These are phyloP conservation scores for Drosophila hydei DNA, from an alignment of 1,140 invertebrate species.

Conservation along the genomic window DNA sequence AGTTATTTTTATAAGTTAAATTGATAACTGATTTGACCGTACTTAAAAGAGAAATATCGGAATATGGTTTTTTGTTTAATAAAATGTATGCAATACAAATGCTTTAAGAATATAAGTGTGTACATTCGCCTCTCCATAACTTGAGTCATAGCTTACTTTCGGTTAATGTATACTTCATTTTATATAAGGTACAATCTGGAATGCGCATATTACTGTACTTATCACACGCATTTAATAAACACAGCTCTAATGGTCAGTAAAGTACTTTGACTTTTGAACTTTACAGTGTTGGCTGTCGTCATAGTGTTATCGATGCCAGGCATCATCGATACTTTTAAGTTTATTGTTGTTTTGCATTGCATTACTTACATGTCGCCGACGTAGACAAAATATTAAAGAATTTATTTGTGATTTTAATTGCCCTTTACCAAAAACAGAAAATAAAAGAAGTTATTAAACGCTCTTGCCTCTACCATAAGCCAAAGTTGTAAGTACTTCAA, in stretches of 20 bases:
- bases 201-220: background rate
- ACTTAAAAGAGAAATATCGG: too few species aligned
- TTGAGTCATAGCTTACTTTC: too few species aligned
- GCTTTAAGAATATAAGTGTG: too few species aligned
- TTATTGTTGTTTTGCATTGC: conserved; percentile 29
- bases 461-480: background rate
- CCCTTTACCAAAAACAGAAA: conserved; percentile 2
- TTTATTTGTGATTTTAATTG: conserved; percentile 6
- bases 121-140: too few species aligned
- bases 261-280: background rate
- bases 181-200: background rate
- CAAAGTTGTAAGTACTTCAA: background rate
- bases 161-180: too few species aligned
- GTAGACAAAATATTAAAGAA: conserved; percentile 26
- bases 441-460: background rate
- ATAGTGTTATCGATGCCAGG: conserved; percentile 19
- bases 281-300: conserved; percentile 1
- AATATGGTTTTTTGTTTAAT: too few species aligned
- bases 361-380: conserved; percentile 21
- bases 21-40: too few species aligned
- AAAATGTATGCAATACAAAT: too few species aligned
- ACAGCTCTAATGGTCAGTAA: background rate
- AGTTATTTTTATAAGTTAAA: too few species aligned
- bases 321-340: conserved; percentile 25
- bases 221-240: background rate